Evolutionary conservation across 1,140 invertebrate genomes (phyloP).

Genomic region (Aphis gossypii): DNA sequence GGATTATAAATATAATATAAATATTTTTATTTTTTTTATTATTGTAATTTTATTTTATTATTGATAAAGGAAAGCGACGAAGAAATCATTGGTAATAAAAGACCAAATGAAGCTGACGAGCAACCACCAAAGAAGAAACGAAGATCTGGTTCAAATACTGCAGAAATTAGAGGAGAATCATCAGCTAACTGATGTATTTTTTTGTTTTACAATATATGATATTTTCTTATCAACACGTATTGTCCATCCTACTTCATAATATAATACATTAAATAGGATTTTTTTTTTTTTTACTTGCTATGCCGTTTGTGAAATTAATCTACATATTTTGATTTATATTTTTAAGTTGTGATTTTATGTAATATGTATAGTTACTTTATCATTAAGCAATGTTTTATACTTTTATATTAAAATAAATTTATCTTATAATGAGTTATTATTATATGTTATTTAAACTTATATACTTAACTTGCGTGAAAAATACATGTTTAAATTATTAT

Average conservation of each 20-base stretch:
- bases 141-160: not conserved
- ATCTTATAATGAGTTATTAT: not conserved
- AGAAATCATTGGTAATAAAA: not conserved
- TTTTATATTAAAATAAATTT: not conserved
- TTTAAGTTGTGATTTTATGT: not conserved
- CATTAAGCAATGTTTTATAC: not conserved
- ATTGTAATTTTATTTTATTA: not conserved
- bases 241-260: not conserved
- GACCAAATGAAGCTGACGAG: not conserved
- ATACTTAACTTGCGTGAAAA: not conserved
- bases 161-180: not conserved
- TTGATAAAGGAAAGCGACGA: slow-evolving; percentile 8
- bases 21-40: too few relatives aligned
- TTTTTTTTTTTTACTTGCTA: not conserved
- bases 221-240: not conserved
- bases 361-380: not conserved
- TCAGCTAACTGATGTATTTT: not conserved
- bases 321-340: not conserved
- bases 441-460: not conserved
- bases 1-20: not conserved
- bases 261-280: not conserved
- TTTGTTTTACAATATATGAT: not conserved
- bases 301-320: not conserved
- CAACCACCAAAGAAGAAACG: slow-evolving; percentile 30
- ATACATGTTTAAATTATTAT: not conserved